Percentiles rank a stretch among this genome's conserved stretches.
Evolutionary conservation across 2,888 invertebrate genomes (phyloP).

Genomic region (Erannis defoliaria): DNA sequence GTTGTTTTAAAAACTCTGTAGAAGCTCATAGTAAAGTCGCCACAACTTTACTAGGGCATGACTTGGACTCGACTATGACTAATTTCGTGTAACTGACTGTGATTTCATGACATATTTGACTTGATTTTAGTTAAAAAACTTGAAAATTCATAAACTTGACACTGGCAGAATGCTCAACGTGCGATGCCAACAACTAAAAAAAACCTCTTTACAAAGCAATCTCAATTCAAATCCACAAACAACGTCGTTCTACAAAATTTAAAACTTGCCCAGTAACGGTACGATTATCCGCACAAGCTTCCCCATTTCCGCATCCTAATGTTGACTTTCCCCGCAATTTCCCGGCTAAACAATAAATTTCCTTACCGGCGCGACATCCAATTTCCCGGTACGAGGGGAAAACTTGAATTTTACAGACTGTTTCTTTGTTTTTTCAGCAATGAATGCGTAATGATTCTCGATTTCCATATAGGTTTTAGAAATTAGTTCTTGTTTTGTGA

Average conservation of each 20-base stretch:
- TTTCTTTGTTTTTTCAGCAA: slow-evolving; percentile 12
- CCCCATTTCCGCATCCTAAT: slow-evolving; percentile 50
- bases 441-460: not conserved
- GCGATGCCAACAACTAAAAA: not conserved
- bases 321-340: slow-evolving; percentile 46
- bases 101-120: no score
- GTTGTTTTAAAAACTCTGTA: no score
- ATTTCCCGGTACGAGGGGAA: slow-evolving; percentile 35
- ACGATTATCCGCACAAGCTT: slow-evolving; percentile 45
- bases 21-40: no score
- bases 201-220: not conserved
- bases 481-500: not conserved
- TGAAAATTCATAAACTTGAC: not conserved
- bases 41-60: no score
- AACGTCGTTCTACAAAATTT: slow-evolving; percentile 21
- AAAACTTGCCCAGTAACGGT: slow-evolving; percentile 32
- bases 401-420: slow-evolving; percentile 25
- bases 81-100: no score
- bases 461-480: not conserved
- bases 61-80: no score
- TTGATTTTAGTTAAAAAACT: no score
- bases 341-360: slow-evolving; percentile 43
- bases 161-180: not conserved
- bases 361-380: slow-evolving; percentile 22
- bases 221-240: not conserved